Base-by-base conservation (phyloP, 2,797 vertebrate species). In the Sitta carolinensis region DNA sequence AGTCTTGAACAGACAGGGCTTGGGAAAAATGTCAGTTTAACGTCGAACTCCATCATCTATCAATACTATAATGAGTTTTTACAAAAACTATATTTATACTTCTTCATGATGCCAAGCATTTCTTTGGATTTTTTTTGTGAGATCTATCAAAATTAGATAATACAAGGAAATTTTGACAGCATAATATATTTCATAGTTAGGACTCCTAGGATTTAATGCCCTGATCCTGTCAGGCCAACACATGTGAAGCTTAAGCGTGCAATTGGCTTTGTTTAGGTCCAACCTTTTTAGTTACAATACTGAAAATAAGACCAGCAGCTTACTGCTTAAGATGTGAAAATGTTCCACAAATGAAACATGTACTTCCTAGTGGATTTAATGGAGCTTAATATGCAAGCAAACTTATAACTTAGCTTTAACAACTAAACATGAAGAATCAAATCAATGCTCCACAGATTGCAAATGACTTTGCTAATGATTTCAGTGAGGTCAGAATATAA, bases 81-180 rank as follows among this genome's bases (percentile, higher is more conserved):
- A 36, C 19, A 30, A 80, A 84, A 59, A 38, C 34, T 52, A 38
- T 50, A 76, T 59, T 85, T 19, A 26, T 16, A 38, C 5, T 73
- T 54, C 42, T 50, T 88, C n/a, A 22, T 68, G 36, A 75, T 57
- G 45, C 43, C 52, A 80, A 26, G 5, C 82, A 69, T 73, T 83
- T 89, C 16, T 84, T 91, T 61, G 52, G 30, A 74, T 91, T 79
- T 93, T 63, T 69, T 69, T 74, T 70, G 50, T 77, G 48, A 67
- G 68, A 74, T 52, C n/a, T 77, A 25, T 95, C 79, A 87, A 89
- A 78, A 84, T 84, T 74, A 83, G 45, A 40, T 84, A 89, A 78
- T 75, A 68, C 4, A 50, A 61, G 64, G 20, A 87, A 62, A 74
- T 74, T 92, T 61, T 89, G n/a, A 43, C 27, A 63, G 72, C 26